These are phyloP conservation scores for Siniperca undulata DNA, from an alignment of 2,797 vertebrate genomes.

Conservation along the genomic window DNA sequence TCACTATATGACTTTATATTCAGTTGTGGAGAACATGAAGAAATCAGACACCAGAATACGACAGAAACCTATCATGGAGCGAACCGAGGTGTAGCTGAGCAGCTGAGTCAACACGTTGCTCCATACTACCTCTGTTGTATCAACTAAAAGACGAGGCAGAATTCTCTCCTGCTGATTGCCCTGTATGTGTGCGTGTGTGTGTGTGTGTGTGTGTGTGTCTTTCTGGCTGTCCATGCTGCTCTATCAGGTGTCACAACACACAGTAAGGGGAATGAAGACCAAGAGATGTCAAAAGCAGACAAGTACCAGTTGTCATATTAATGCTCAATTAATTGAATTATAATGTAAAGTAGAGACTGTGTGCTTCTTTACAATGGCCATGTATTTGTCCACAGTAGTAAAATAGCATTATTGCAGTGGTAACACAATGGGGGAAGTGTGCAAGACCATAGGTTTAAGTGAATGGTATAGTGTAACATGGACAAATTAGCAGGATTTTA, in stretches of 20 bases:
- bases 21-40: constrained; percentile 21
- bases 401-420: not conserved
- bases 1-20: not conserved
- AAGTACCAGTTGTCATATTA: not conserved
- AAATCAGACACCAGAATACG: constrained; percentile 25
- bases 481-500: not conserved
- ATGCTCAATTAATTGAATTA: not conserved
- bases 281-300: constrained; percentile 6
- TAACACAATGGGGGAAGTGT: not conserved
- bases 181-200: constrained; percentile 45
- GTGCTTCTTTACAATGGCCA: not conserved
- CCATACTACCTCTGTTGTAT: constrained; percentile 66
- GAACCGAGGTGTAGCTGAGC: constrained; percentile 59
- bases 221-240: constrained; percentile 33
- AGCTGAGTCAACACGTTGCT: constrained; percentile 82
- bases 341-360: not conserved
- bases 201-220: constrained; percentile 36
- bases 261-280: constrained; percentile 11
- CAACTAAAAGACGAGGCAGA: constrained; percentile 61
- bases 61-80: constrained; percentile 33
- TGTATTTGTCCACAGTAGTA: not conserved
- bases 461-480: not conserved
- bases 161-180: constrained; percentile 68
- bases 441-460: not conserved
- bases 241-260: constrained; percentile 65